Base-by-base conservation (phyloP, 2,797 vertebrate genomes). In the Harpagifer antarcticus region DNA sequence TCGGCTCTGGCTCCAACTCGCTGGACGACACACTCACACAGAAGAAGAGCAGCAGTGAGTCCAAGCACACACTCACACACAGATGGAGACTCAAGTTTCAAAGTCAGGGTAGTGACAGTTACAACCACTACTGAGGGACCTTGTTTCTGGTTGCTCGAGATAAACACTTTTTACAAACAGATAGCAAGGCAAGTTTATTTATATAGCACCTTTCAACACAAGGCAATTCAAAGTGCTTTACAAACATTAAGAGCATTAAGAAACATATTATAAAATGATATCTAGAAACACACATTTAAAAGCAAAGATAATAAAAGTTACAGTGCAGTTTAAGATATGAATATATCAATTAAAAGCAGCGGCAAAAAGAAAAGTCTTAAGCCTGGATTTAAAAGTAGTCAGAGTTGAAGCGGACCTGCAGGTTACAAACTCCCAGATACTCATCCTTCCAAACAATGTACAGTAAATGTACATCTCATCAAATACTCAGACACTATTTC, bases 1-100 rank as follows among this genome's bases (percentile, higher is more conserved):
- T 99, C 23, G 98, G 98, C 81, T 99, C 98, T 0, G 98, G 98
- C 40, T 98, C 97, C 76, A 99, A 98, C 91, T 99, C 98, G n/a
- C 95, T 99, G 72, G 98, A 99, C 64, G 98, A 99, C 76, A 88
- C 96, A 1, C 97, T 99, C 44, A 93, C 94, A 27, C 95, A 97
- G 50, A 98, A 97, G 91, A 98, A 95, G 83, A 97, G 97, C 95
- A 96, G 95, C 85, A 98, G 98, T 99, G 95, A 99, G 97, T 98
- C 73, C 78, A 20, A 72, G 14, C 6, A 70, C 10, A 5, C 33
- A 14, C 37, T 11, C 9, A 49, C 27, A 67, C 12, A 57, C 11
- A 37, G 9, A 57, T 9, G 9, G 1, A 33, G 10, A 57, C 14
- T 8, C 45, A 43, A 42, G 16, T 48, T 23, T 40, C 27, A 13